Conservation (phyloP, 2,113 vertebrate genomes). For the Urocolius indicus region DNA sequence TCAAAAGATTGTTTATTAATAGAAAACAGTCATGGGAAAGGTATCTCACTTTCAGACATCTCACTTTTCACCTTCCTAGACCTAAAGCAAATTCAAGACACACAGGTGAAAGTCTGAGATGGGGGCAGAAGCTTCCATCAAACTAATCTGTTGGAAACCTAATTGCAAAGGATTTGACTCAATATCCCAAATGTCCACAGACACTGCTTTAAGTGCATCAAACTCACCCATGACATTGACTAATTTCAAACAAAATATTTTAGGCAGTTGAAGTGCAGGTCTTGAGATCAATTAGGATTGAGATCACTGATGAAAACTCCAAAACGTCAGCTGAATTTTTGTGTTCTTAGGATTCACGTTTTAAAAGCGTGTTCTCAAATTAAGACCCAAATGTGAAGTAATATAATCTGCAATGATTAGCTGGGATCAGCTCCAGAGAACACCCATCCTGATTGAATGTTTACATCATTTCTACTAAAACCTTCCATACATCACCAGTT, state of each 20-base stretch:
- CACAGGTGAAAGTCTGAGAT: neutral
- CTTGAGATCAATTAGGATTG: neutral
- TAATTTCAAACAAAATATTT: neutral
- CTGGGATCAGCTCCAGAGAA: neutral
- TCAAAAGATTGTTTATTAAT: neutral
- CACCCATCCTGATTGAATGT: fast-evolving
- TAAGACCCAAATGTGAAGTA: neutral
- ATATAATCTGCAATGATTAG: neutral
- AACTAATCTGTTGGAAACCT: neutral
- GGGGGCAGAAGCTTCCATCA: neutral
- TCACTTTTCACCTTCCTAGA: neutral
- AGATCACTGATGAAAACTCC: fast-evolving
- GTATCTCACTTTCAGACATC: neutral
- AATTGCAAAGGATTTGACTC: neutral
- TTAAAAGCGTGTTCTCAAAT: neutral
- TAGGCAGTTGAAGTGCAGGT: neutral
- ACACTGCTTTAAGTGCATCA: neutral
- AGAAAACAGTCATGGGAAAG: neutral
- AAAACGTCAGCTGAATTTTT: neutral
- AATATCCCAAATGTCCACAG: neutral
- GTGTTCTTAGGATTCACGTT: neutral
- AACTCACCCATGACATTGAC: neutral
- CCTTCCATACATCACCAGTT: neutral
- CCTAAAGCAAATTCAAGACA: neutral
- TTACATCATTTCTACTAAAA: neutral